Conservation (phyloP, 2,888 invertebrate species). For the Alentia gelatinosa region DNA sequence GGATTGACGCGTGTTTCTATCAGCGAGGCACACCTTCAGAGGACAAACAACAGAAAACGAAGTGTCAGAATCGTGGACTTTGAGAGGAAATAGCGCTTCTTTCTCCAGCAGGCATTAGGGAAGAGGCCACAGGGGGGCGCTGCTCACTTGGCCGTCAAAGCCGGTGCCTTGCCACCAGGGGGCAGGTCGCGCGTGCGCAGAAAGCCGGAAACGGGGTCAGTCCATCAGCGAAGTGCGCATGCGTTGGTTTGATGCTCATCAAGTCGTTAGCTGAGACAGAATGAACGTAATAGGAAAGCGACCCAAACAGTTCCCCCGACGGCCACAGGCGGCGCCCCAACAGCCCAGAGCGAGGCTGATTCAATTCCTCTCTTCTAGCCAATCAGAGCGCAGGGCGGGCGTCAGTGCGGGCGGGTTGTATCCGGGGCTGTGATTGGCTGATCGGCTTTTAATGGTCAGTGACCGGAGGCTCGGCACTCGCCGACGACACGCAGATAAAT, state of each 20-base stretch:
- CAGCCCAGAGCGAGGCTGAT: constrained; percentile 6
- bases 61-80: too few relatives aligned
- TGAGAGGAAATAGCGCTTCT: not conserved
- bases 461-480: not conserved
- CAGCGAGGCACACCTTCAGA: too few relatives aligned
- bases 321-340: not conserved
- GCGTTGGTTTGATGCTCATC: constrained; percentile 21
- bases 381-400: not conserved
- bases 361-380: constrained; percentile 1
- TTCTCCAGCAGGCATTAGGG: too few relatives aligned
- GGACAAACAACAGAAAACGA: too few relatives aligned
- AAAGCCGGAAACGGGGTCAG: not conserved
- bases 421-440: constrained; percentile 11
- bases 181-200: constrained; percentile 10
- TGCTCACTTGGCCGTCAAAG: not conserved
- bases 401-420: not conserved
- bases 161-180: not conserved
- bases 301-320: constrained; percentile 29
- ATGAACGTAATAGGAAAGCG: constrained; percentile 19
- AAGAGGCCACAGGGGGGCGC: not conserved
- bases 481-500: not conserved
- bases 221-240: not conserved
- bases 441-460: not conserved
- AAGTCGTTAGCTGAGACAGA: constrained; percentile 42
- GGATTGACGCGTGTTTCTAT: too few relatives aligned